phyloP scores from a whole-genome alignment of 2,888 invertebrate species.

The Tricholauxania praeusta region DNA sequence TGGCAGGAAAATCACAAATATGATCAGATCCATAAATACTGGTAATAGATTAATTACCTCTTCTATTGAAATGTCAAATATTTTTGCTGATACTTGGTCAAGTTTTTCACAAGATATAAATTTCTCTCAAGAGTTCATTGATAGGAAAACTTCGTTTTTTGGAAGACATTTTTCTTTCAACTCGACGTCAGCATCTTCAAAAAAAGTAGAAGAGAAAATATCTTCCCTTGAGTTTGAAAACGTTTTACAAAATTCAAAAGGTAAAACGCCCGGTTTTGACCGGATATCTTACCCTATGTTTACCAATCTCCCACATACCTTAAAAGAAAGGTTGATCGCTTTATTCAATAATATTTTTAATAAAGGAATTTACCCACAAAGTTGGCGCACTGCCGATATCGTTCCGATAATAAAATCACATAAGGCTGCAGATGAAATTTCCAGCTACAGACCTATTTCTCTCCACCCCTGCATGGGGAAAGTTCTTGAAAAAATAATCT shows the following conservation, averaged over 20 bases:
- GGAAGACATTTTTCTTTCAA: too few relatives aligned
- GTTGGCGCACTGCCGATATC: background rate
- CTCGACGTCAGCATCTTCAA: too few relatives aligned
- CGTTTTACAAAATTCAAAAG: background rate
- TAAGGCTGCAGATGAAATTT: background rate
- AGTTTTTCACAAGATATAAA: too few relatives aligned
- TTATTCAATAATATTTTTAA: constrained; percentile 9
- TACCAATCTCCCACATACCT: background rate
- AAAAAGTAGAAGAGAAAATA: too few relatives aligned
- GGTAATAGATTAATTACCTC: too few relatives aligned
- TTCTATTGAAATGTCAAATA: too few relatives aligned
- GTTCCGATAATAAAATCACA: constrained; percentile 17
- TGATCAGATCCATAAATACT: too few relatives aligned
- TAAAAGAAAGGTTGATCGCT: background rate
- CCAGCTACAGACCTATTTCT: constrained; percentile 13
- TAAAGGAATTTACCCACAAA: constrained; percentile 3
- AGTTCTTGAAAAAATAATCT: constrained; percentile 31
- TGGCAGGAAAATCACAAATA: too few relatives aligned
- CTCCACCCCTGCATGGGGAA: constrained; percentile 27
- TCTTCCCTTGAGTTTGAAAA: too few relatives aligned
- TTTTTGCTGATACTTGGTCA: too few relatives aligned
- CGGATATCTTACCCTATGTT: constrained; percentile 18
- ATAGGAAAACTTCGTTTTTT: too few relatives aligned
- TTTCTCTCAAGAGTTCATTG: too few relatives aligned
- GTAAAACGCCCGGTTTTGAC: constrained; percentile 1